A percentile compares a stretch with the other conserved stretches of the same genome.
phyloP scores from a whole-genome alignment of 2,113 vertebrate genomes.

The Nibea coibor region DNA sequence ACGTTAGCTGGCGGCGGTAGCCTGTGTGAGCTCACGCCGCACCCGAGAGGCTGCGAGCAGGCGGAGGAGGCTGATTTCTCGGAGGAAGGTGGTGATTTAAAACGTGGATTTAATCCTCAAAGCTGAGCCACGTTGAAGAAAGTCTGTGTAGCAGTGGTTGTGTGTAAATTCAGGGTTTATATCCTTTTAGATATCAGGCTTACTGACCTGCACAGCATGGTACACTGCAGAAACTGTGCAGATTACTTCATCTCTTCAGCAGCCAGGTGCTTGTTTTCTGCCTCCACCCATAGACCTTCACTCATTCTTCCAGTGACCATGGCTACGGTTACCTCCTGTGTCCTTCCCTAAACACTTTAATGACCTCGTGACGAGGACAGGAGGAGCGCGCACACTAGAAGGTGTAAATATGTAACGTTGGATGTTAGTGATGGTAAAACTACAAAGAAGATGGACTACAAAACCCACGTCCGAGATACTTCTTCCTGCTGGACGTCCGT shows the following conservation, averaged over 20 bases:
- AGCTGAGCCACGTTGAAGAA: neutral
- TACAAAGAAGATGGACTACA: too few species aligned
- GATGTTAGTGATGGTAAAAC: too few species aligned
- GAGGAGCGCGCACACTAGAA: too few species aligned
- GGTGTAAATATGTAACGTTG: too few species aligned
- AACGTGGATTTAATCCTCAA: neutral
- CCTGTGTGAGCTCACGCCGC: neutral
- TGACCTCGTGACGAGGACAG: too few species aligned
- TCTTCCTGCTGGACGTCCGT: too few species aligned
- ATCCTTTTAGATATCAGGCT: neutral
- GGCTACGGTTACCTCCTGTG: too few species aligned
- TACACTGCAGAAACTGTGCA: neutral
- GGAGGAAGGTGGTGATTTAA: too few species aligned
- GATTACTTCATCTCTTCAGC: neutral
- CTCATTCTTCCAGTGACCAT: neutral
- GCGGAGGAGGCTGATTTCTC: too few species aligned
- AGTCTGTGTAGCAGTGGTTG: neutral
- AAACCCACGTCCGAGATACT: too few species aligned
- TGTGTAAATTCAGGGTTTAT: neutral
- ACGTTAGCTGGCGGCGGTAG: neutral
- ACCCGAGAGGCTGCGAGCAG: too few species aligned
- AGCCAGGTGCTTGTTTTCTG: neutral
- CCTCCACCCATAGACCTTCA: neutral
- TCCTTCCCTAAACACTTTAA: too few species aligned
- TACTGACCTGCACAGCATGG: neutral